phyloP scores from a whole-genome alignment of 2,888 invertebrate species.

The Dugesia japonica region DNA sequence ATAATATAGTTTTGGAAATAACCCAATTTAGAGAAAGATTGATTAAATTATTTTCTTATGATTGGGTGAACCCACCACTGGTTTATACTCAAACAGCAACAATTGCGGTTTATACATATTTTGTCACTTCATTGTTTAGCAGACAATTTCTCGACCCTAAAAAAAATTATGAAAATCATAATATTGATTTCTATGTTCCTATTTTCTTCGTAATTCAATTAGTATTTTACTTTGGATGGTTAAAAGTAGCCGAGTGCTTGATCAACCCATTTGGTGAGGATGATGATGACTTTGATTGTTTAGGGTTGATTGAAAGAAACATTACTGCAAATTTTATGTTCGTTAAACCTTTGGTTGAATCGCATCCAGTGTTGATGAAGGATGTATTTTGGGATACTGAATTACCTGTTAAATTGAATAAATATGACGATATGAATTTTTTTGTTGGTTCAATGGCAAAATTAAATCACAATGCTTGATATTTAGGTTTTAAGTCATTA shows the following conservation, averaged over 20 bases:
- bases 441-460: background rate
- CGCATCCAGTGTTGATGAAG: background rate
- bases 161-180: constrained; percentile 35
- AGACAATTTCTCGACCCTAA: constrained; percentile 58
- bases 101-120: constrained; percentile 72
- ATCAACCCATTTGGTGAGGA: constrained; percentile 91
- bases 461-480: too few species aligned
- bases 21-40: constrained; percentile 47
- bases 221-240: constrained; percentile 57
- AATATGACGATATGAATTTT: background rate
- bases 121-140: constrained; percentile 70
- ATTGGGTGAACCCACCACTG: constrained; percentile 31
- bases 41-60: constrained; percentile 16
- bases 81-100: constrained; percentile 58
- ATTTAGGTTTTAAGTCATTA: too few species aligned
- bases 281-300: constrained; percentile 78
- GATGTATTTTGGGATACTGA: background rate
- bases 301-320: constrained; percentile 80
- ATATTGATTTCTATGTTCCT: constrained; percentile 71
- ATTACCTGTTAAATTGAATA: background rate
- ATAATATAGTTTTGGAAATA: constrained; percentile 55
- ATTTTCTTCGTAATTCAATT: constrained; percentile 67
- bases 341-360: background rate
- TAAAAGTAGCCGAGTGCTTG: constrained; percentile 67
- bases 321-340: background rate